phyloP scores from a whole-genome alignment of 2,113 vertebrate genomes.

The Panthera tigris region DNA sequence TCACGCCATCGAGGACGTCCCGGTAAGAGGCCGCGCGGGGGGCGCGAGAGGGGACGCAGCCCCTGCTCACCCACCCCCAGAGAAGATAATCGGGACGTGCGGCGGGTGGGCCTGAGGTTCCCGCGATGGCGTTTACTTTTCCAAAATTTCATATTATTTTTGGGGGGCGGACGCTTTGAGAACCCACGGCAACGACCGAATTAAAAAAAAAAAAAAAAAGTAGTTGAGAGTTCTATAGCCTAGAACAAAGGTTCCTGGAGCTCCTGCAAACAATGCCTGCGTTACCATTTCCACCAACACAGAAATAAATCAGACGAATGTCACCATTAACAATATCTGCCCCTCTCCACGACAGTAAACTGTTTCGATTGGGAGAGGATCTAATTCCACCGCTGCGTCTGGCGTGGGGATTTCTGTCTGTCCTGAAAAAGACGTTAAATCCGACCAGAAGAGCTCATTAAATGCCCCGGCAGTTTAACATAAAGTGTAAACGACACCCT shows the following conservation, averaged over 20 bases:
- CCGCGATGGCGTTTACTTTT: neutral
- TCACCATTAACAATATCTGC: conserved; percentile 73
- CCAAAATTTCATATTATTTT: neutral
- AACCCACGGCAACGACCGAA: neutral
- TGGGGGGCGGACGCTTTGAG: neutral
- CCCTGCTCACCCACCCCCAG: neutral
- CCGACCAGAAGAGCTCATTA: conserved; percentile 69
- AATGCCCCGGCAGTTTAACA: conserved; percentile 55
- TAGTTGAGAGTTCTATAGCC: conserved; percentile 43
- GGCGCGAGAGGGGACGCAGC: neutral
- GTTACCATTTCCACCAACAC: conserved; percentile 65
- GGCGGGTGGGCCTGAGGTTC: neutral
- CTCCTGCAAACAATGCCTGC: conserved; percentile 20
- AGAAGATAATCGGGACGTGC: neutral
- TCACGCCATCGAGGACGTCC: conserved; percentile 98
- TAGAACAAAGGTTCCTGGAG: conserved; percentile 81
- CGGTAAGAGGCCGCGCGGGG: conserved; percentile 87
- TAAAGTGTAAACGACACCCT: conserved; percentile 63
- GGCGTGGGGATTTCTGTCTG: conserved; percentile 73
- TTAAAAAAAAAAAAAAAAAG: neutral
- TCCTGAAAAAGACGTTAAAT: conserved; percentile 66
- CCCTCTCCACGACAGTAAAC: conserved; percentile 78
- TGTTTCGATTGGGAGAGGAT: conserved; percentile 77
- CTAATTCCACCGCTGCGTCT: conserved; percentile 72
- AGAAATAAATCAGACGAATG: conserved; percentile 79